These are phyloP conservation scores for Bombus fervidus DNA, from an alignment of 1,140 invertebrate genomes.

Conservation along the genomic window DNA sequence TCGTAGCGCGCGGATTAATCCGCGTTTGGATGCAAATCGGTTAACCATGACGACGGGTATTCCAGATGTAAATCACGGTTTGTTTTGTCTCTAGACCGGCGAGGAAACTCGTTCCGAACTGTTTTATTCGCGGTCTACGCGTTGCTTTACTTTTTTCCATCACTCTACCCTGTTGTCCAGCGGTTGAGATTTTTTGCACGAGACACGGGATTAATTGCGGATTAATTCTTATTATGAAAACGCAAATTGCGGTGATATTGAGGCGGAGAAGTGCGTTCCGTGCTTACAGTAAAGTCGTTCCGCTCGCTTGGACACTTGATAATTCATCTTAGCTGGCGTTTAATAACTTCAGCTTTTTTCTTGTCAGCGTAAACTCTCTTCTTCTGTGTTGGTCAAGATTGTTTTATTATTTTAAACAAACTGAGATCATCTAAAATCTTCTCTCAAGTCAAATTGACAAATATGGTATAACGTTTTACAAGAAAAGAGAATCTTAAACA, in stretches of 20 bases:
- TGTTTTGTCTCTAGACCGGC: neutral
- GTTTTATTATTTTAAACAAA: no score
- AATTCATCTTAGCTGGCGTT: neutral
- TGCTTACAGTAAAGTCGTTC: neutral
- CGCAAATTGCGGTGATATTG: neutral
- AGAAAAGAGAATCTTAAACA: no score
- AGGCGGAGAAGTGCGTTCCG: neutral
- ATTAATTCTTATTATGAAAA: neutral
- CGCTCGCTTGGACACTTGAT: neutral
- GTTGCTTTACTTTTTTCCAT: rapidly evolving
- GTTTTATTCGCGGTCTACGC: neutral
- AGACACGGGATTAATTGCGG: neutral
- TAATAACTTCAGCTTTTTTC: no score
- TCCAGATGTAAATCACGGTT: neutral
- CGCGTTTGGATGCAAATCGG: no score
- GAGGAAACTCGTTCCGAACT: neutral
- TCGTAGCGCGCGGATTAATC: no score
- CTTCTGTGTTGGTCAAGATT: no score
- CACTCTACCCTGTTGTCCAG: neutral
- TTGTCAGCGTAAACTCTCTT: no score
- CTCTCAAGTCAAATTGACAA: no score
- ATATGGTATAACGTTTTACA: no score
- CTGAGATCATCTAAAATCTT: no score
- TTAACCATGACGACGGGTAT: neutral
- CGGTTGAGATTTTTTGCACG: neutral